A percentile compares a stretch with the other conserved stretches of the same genome.
Evolutionary conservation across 2,113 vertebrate species (phyloP).

Genomic region (Narcine bancroftii): DNA sequence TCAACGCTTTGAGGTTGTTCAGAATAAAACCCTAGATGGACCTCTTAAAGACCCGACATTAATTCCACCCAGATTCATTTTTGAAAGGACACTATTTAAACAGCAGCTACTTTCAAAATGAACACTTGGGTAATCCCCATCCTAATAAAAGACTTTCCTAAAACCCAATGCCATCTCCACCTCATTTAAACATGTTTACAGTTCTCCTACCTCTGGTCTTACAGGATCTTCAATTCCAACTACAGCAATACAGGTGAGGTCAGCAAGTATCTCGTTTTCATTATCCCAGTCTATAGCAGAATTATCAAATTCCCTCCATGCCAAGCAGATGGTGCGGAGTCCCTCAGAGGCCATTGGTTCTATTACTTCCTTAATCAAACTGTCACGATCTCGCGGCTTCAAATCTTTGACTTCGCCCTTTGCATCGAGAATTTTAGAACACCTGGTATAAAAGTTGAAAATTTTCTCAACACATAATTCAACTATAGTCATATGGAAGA

Average conservation of each 20-base stretch:
- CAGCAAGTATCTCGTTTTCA: conserved; percentile 82
- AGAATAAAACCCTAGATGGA: no score
- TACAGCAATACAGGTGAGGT: conserved; percentile 86
- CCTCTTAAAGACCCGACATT: not conserved
- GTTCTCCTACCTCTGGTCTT: conserved; percentile 74
- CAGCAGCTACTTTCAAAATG: not conserved
- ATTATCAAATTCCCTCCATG: conserved; percentile 85
- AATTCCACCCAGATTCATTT: not conserved
- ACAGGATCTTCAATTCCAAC: conserved; percentile 98
- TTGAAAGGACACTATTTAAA: not conserved
- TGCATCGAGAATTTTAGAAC: conserved; percentile 84
- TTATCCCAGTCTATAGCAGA: conserved; percentile 94
- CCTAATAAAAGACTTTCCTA: not conserved
- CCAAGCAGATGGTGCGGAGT: conserved; percentile 92
- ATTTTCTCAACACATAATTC: not conserved
- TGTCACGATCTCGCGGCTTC: conserved; percentile 85
- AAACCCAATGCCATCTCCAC: not conserved
- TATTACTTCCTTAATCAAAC: conserved; percentile 90
- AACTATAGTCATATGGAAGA: not conserved
- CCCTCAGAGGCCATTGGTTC: conserved; percentile 98
- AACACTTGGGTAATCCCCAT: not conserved
- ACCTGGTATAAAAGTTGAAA: conserved; percentile 55
- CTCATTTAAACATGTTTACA: not conserved
- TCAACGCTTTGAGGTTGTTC: no score
- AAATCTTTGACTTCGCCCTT: conserved; percentile 85